These are phyloP conservation scores for Pammene aurita DNA, from an alignment of 2,888 invertebrate species.

Conservation along the genomic window DNA sequence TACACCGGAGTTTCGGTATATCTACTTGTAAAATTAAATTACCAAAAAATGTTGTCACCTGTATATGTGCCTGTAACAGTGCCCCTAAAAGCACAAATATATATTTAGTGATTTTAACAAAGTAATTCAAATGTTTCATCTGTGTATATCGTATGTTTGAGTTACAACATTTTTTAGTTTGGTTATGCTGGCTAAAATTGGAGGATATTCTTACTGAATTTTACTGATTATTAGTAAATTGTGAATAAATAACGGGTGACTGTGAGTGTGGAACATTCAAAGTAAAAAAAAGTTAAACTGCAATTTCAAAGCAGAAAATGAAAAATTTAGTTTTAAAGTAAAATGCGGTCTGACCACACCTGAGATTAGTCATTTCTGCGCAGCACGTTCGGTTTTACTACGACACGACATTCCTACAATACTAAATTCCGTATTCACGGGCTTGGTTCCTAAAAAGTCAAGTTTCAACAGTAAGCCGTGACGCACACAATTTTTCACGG, in stretches of 20 bases:
- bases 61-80: no score
- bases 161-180: no score
- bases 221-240: no score
- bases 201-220: no score
- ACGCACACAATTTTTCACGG: conserved; percentile 32
- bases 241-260: no score
- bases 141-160: no score
- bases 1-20: background rate
- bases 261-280: no score
- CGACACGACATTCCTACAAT: background rate
- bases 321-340: background rate
- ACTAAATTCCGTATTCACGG: conserved; percentile 16
- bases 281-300: background rate
- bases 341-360: background rate
- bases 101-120: no score
- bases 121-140: no score
- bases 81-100: no score
- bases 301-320: background rate
- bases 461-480: conserved; percentile 24
- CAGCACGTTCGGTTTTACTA: background rate
- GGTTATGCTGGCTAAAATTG: no score
- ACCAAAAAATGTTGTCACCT: no score
- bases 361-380: background rate
- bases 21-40: background rate
- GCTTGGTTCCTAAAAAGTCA: conserved; percentile 20